Evolutionary conservation across 2,888 invertebrate genomes (phyloP).

Genomic region (Trichogramma evanescens): DNA sequence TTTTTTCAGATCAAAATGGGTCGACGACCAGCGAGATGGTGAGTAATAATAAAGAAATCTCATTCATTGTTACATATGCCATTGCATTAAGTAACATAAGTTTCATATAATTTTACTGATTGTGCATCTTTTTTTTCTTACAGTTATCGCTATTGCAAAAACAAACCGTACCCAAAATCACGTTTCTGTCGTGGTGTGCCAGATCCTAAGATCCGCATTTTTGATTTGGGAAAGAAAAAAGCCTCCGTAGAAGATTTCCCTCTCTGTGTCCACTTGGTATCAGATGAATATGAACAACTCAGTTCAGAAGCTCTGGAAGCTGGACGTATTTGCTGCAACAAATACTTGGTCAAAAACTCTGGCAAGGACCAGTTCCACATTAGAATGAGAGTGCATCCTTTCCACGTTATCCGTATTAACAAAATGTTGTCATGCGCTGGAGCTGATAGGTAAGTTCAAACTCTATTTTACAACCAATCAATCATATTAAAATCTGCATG

Average conservation of each 20-base stretch:
- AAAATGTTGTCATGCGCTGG: constrained; percentile 99
- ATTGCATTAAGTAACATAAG: too few relatives aligned
- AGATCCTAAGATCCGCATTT: constrained; percentile 98
- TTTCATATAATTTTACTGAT: too few relatives aligned
- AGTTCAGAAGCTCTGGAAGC: constrained; percentile 99
- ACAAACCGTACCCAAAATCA: constrained; percentile 99
- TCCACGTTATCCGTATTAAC: constrained; percentile 99
- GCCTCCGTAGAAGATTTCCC: constrained; percentile 97
- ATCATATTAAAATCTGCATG: too few relatives aligned
- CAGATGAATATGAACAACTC: constrained; percentile 98
- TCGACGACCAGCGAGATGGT: constrained; percentile 98
- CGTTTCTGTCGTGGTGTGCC: constrained; percentile 99
- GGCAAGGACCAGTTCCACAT: constrained; percentile 99
- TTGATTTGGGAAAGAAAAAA: constrained; percentile 97
- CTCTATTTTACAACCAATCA: too few relatives aligned
- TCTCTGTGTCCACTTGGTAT: constrained; percentile 95
- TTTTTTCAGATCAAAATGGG: constrained; percentile 74
- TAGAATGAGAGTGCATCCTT: constrained; percentile 96
- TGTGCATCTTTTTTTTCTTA: constrained; percentile 37
- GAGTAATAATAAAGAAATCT: constrained; percentile 46
- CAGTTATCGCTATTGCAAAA: constrained; percentile 99
- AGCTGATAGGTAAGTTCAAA: constrained; percentile 81
- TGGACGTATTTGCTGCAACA: constrained; percentile 98
- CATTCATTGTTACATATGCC: too few relatives aligned
- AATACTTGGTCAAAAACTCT: constrained; percentile 96